Conservation (phyloP, 2,888 invertebrate species). For the Buathra laborator region DNA sequence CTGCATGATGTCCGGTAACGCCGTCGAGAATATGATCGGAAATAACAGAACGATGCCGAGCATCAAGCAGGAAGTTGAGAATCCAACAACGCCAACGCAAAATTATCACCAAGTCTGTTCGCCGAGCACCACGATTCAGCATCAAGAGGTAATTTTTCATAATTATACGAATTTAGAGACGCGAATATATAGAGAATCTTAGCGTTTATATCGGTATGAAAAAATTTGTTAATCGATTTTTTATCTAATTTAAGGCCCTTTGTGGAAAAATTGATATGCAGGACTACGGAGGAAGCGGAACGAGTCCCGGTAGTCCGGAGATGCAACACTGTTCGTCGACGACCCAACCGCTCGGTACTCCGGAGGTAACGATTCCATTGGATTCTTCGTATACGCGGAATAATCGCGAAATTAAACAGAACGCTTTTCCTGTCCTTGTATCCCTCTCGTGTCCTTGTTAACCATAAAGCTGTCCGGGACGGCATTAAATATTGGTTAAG, state of each 20-base stretch:
- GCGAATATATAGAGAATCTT: neutral
- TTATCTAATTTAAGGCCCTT: constrained; percentile 72
- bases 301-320: constrained; percentile 92
- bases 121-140: constrained; percentile 84
- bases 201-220: no score
- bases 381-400: no score
- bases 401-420: neutral
- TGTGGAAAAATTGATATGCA: constrained; percentile 82
- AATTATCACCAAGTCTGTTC: constrained; percentile 84
- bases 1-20: constrained; percentile 89
- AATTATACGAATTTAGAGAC: constrained; percentile 13
- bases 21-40: constrained; percentile 81
- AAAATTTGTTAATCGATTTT: constrained; percentile 1
- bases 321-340: constrained; percentile 96
- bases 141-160: constrained; percentile 81
- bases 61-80: constrained; percentile 88
- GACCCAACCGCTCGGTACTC: constrained; percentile 89
- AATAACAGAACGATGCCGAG: constrained; percentile 85
- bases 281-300: constrained; percentile 85
- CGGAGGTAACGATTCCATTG: constrained; percentile 84
- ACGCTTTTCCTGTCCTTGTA: neutral
- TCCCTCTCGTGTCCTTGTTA: neutral
- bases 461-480: neutral
- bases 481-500: constrained; percentile 27
- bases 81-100: constrained; percentile 82